Conservation (phyloP, 2,888 invertebrate species). For the Furcula furcula region DNA sequence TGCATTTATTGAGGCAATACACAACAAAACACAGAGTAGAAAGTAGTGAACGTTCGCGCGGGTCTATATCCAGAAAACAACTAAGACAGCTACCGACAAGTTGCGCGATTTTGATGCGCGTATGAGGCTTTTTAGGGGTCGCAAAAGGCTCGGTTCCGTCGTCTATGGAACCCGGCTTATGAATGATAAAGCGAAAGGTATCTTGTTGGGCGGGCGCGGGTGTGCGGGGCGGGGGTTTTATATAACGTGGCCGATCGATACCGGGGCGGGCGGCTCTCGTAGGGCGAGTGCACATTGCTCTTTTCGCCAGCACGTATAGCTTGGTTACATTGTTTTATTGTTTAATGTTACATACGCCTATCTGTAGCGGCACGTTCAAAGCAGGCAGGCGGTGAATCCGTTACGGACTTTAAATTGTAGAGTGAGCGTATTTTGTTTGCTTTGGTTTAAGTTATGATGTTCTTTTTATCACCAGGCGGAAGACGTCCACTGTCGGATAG, state of each 20-base stretch:
- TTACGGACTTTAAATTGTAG: no score
- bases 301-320: constrained; percentile 37
- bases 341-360: constrained; percentile 8
- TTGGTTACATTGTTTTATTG: constrained; percentile 36
- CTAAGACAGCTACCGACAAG: constrained; percentile 43
- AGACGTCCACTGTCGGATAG: no score
- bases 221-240: constrained; percentile 51
- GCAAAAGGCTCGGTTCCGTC: constrained; percentile 23
- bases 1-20: constrained; percentile 59
- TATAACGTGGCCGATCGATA: constrained; percentile 70
- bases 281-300: constrained; percentile 47
- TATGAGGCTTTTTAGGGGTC: not conserved
- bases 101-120: constrained; percentile 49
- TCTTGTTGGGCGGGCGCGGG: constrained; percentile 30
- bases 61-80: constrained; percentile 50
- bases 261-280: constrained; percentile 44
- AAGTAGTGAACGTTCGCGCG: constrained; percentile 37
- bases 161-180: constrained; percentile 52
- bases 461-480: no score
- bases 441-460: no score
- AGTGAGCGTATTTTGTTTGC: no score
- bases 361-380: constrained; percentile 12
- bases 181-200: constrained; percentile 57
- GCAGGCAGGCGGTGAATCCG: no score
- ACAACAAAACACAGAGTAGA: constrained; percentile 51